A percentile compares a stretch with the other conserved stretches of the same genome.
Conservation (phyloP, 2,888 invertebrate species). For the Buathra laborator region DNA sequence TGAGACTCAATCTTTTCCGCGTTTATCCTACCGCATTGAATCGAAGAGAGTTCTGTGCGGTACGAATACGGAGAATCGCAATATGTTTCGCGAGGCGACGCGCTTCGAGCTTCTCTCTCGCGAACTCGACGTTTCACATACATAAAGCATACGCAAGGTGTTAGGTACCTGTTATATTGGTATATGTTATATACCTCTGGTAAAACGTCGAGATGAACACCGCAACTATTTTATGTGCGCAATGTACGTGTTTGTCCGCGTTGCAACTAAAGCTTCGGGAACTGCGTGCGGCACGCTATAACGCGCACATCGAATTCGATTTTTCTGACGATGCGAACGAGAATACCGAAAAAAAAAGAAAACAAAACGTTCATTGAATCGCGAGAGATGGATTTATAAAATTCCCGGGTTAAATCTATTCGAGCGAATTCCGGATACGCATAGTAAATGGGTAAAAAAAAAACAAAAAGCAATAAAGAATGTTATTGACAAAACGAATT, state of each 20-base stretch:
- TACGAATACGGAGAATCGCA: slow-evolving; percentile 23
- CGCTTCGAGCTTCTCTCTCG: slow-evolving; percentile 18
- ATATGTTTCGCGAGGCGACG: slow-evolving; percentile 35
- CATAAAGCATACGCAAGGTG: neutral
- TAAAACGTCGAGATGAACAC: slow-evolving; percentile 45
- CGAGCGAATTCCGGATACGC: slow-evolving; percentile 27
- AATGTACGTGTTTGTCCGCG: slow-evolving; percentile 43
- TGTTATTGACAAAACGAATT: slow-evolving; percentile 12
- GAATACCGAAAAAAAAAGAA: slow-evolving; percentile 13
- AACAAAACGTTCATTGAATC: slow-evolving; percentile 35
- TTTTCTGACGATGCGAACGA: slow-evolving; percentile 16
- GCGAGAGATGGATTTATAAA: slow-evolving; percentile 19
- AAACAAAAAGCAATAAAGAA: neutral
- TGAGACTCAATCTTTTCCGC: slow-evolving; percentile 9
- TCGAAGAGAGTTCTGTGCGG: neutral
- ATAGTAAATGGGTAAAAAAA: neutral
- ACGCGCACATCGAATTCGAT: slow-evolving; percentile 20
- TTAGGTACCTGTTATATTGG: neutral
- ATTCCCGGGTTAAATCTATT: slow-evolving; percentile 36
- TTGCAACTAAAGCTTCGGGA: slow-evolving; percentile 39
- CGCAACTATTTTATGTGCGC: slow-evolving; percentile 42
- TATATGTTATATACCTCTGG: slow-evolving; percentile 20
- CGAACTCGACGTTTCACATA: neutral
- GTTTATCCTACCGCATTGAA: slow-evolving; percentile 20
- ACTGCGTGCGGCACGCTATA: slow-evolving; percentile 48